Percentiles rank a stretch among this genome's conserved stretches.
phyloP scores from a whole-genome alignment of 2,888 invertebrate genomes.

The Agrypnus murinus region DNA sequence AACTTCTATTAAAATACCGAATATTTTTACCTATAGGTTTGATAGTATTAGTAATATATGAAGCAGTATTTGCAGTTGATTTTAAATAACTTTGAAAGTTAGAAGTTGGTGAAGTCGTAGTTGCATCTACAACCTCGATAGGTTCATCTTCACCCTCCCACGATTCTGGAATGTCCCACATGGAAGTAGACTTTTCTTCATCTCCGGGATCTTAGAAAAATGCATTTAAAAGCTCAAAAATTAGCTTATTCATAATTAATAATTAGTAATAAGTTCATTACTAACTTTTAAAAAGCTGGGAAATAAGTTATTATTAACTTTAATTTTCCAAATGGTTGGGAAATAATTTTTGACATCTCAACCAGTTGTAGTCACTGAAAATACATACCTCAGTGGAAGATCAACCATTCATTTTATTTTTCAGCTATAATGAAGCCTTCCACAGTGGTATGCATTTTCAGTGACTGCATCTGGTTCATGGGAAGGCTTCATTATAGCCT shows the following conservation, averaged over 20 bases:
- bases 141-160: constrained; percentile 39
- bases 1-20: background rate
- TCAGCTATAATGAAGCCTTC: no score
- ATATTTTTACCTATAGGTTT: constrained; percentile 44
- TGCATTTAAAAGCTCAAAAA: background rate
- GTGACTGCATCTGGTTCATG: no score
- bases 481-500: no score
- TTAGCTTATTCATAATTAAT: constrained; percentile 15
- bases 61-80: constrained; percentile 39
- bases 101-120: constrained; percentile 14
- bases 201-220: constrained; percentile 49
- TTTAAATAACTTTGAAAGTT: constrained; percentile 48
- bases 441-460: no score
- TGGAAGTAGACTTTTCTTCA: constrained; percentile 51
- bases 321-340: background rate
- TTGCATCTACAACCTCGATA: constrained; percentile 2
- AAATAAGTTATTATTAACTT: no score
- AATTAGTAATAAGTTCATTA: no score
- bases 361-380: no score
- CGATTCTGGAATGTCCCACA: constrained; percentile 47
- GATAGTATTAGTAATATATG: constrained; percentile 29
- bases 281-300: no score
- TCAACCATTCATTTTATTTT: no score
- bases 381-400: no score
- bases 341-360: background rate